Conservation (phyloP, 2,113 vertebrate species). For the Orthonyx spaldingii region DNA sequence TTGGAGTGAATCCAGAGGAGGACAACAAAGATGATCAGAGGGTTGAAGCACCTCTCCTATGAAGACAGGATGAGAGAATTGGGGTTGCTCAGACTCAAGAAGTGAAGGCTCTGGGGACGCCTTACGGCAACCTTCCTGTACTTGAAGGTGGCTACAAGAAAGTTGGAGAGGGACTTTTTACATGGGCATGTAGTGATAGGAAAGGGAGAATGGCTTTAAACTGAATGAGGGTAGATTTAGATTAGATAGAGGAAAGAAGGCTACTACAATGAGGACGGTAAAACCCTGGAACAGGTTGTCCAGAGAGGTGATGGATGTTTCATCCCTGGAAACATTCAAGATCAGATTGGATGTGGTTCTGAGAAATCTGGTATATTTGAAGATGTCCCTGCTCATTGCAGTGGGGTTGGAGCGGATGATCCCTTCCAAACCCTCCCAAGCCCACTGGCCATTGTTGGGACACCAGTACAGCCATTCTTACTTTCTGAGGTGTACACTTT, state of each 20-base stretch:
- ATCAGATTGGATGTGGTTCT: neutral
- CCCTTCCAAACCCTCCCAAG: neutral
- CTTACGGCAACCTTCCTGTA: neutral
- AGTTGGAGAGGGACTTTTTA: neutral
- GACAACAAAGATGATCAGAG: neutral
- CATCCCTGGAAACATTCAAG: neutral
- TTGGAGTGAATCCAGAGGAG: neutral
- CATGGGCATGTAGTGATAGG: neutral
- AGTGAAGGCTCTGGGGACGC: neutral
- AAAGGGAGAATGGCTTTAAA: neutral
- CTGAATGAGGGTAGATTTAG: neutral
- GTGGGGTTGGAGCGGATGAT: fast-evolving
- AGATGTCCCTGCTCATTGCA: neutral
- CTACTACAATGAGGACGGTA: neutral
- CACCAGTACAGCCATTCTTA: neutral
- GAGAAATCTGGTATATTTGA: neutral
- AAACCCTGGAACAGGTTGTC: neutral
- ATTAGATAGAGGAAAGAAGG: neutral
- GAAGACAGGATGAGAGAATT: neutral
- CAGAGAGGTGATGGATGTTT: neutral
- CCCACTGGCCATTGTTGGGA: neutral
- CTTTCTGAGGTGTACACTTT: fast-evolving
- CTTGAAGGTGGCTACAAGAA: neutral
- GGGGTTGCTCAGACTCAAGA: neutral
- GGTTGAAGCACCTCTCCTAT: neutral